Conservation (phyloP, 2,888 invertebrate species). For the Pyralis farinalis region DNA sequence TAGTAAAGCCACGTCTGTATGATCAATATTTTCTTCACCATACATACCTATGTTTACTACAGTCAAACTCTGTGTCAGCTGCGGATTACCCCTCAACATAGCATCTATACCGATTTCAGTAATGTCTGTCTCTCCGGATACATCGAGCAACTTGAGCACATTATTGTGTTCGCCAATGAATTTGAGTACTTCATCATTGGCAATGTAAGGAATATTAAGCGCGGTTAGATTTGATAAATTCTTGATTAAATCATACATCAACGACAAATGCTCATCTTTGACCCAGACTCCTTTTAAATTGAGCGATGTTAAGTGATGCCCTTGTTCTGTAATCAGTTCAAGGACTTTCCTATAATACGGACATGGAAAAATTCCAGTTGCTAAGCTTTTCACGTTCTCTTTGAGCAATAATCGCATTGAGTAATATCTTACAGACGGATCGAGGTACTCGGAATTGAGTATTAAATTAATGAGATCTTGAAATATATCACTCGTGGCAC, state of each 20-base stretch:
- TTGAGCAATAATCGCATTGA: constrained; percentile 84
- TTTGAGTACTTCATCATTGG: constrained; percentile 84
- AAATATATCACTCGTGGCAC: constrained; percentile 85
- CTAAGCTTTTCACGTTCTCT: constrained; percentile 83
- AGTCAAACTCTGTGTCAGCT: constrained; percentile 76
- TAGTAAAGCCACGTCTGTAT: constrained; percentile 83
- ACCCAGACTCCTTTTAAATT: constrained; percentile 88
- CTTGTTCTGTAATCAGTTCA: constrained; percentile 83
- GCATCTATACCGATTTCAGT: constrained; percentile 83
- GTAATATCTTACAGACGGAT: constrained; percentile 84
- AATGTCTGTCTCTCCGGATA: constrained; percentile 86
- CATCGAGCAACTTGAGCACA: constrained; percentile 82
- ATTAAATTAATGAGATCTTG: constrained; percentile 85
- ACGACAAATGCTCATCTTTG: constrained; percentile 84
- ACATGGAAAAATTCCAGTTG: constrained; percentile 86
- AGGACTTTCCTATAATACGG: constrained; percentile 86
- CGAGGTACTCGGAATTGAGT: constrained; percentile 83
- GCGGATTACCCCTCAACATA: constrained; percentile 75
- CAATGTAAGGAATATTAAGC: constrained; percentile 85
- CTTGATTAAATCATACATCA: constrained; percentile 82
- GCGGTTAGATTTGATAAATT: constrained; percentile 81
- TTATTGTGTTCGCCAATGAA: constrained; percentile 79
- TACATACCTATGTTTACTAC: constrained; percentile 86
- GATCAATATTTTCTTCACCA: constrained; percentile 85
- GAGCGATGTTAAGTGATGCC: constrained; percentile 82